Percentiles rank a stretch among this genome's conserved stretches.
These are phyloP conservation scores for Nysson spinosus DNA, from an alignment of 2,888 invertebrate species.

Conservation along the genomic window DNA sequence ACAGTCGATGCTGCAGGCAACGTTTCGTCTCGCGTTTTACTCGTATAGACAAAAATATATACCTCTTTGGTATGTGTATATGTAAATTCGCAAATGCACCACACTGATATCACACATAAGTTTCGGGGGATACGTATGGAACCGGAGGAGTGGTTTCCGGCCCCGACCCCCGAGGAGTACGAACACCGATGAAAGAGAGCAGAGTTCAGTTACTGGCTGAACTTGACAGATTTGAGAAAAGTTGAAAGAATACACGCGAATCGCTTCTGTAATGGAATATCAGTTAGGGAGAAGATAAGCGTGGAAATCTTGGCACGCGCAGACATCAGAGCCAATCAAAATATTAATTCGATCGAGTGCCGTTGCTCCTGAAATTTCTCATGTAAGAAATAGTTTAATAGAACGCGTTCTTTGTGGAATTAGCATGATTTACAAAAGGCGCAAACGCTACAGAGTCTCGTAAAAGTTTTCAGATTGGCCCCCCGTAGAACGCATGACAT, in stretches of 20 bases:
- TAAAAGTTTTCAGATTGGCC: conserved; percentile 67
- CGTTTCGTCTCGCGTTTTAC: conserved; percentile 53
- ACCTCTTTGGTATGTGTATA: conserved; percentile 11
- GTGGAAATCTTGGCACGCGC: conserved; percentile 6
- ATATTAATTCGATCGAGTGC: neutral
- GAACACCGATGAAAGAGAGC: conserved; percentile 56
- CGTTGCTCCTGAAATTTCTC: no score
- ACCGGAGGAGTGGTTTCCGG: conserved; percentile 58
- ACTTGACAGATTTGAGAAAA: conserved; percentile 69
- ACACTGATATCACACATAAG: conserved; percentile 21
- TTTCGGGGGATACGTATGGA: conserved; percentile 11
- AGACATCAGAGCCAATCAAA: conserved; percentile 8
- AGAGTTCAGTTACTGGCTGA: conserved; percentile 64
- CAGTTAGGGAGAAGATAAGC: conserved; percentile 14
- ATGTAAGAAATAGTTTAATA: no score
- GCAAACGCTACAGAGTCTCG: conserved; percentile 70
- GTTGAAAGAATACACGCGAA: conserved; percentile 64
- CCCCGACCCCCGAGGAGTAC: conserved; percentile 35
- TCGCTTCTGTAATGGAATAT: conserved; percentile 52
- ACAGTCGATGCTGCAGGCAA: conserved; percentile 59
- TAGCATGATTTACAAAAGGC: conserved; percentile 74
- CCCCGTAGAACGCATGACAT: no score
- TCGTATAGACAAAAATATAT: conserved; percentile 24
- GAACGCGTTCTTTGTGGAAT: conserved; percentile 62
- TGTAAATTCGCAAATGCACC: conserved; percentile 35